Conservation (phyloP, 2,888 invertebrate species). For the Tenthredo livida region DNA sequence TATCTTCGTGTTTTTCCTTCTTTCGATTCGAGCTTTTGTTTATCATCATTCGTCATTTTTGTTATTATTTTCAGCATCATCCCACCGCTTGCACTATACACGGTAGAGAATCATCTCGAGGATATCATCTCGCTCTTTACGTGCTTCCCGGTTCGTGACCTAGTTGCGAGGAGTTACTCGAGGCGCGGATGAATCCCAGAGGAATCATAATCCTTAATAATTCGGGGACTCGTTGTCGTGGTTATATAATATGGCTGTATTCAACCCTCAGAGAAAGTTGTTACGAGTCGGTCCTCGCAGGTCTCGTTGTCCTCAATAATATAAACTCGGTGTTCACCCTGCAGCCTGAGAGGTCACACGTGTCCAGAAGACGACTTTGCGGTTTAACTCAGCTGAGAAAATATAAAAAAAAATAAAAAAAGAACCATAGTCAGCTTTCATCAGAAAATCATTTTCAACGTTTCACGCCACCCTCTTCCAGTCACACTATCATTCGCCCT, state of each 20-base stretch:
- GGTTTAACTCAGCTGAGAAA: not conserved
- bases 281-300: not conserved
- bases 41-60: not conserved
- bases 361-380: not conserved
- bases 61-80: not conserved
- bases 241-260: not conserved
- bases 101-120: not conserved
- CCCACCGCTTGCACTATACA: not conserved
- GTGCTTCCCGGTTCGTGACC: slow-evolving; percentile 37
- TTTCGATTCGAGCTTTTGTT: not conserved
- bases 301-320: slow-evolving; percentile 34
- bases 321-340: not conserved
- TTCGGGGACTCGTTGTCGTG: slow-evolving; percentile 40
- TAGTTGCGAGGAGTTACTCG: slow-evolving; percentile 41
- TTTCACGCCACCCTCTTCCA: not conserved
- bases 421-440: not conserved
- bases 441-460: not conserved
- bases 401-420: not conserved
- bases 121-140: not conserved
- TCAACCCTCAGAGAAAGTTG: slow-evolving; percentile 16
- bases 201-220: slow-evolving; percentile 51
- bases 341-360: slow-evolving; percentile 8
- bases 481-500: not conserved
- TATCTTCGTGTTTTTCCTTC: not conserved
- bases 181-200: slow-evolving; percentile 23